Base-by-base conservation (phyloP, 2,113 vertebrate species). In the Pelmatolapia mariae region DNA sequence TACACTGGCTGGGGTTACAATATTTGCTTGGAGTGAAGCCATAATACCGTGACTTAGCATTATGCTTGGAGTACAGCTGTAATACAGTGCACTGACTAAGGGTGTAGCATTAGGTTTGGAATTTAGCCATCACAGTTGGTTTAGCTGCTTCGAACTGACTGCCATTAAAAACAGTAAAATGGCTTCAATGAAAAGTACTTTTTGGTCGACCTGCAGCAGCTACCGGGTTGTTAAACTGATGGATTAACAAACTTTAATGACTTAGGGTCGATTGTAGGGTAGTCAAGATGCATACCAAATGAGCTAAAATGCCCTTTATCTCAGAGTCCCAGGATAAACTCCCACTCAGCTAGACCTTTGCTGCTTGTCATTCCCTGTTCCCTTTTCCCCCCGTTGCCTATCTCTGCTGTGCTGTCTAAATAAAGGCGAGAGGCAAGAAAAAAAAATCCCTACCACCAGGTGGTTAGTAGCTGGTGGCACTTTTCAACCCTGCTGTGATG, bases 11-110 rank as follows among this genome's bases (percentile, higher is more conserved):
- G 54, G 56, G 59, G 80, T 68, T 81, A 59, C 59, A 87, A 57
- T 56, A 63, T 84, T 85, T 63, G 66, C 87, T 88, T 91, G 90
- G 87, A 91, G 24, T 8, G 8, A 24, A 81, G 89, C 91, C 90
- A 85, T 43, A 31, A 83, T 71, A 79, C 71, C n/a, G 82, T 61
- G 82, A 89, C 76, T 87, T 24, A 78, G 85, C 91, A 45, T 89
- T 81, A 73, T 86, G 82, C 45, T 81, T 12, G 4, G 52, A 86
- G 66, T 33, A 59, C 78, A 83, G 54, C 63, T 61, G 56, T 68
- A 87, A 88, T 33, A 61, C 71, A 26, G 47, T 47, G 61, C 81
- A 59, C 43, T 87, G 85, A 84, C 40, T 56, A 61, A 83, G 47
- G 9, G 52, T 52, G 73, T 13, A 59, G 53, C 68, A 29, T 24